Conservation (phyloP, 1,140 invertebrate genomes). For the Penaeus chinensis region DNA sequence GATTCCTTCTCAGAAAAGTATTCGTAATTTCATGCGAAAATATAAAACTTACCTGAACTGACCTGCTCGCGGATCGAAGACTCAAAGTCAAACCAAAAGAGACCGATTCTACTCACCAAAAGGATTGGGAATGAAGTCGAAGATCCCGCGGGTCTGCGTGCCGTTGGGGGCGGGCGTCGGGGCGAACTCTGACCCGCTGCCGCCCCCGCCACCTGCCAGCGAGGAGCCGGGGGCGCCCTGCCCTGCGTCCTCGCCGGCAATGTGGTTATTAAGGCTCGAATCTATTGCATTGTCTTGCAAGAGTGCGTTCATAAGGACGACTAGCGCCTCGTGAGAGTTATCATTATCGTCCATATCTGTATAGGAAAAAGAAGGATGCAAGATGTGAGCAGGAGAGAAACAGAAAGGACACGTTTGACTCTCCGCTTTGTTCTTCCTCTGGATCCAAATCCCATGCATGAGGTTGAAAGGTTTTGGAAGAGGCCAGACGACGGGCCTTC, state of each 20-base stretch:
- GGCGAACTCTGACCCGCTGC: neutral
- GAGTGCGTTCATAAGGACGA: conserved; percentile 55
- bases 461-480: too few relatives aligned
- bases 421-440: too few relatives aligned
- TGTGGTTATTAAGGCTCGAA: conserved; percentile 35
- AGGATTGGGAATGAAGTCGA: conserved; percentile 44
- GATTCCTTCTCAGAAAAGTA: too few relatives aligned
- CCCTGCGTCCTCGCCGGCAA: neutral
- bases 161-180: conserved; percentile 1
- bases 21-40: too few relatives aligned
- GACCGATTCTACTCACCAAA: conserved; percentile 35
- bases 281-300: conserved; percentile 50
- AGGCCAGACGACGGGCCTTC: too few relatives aligned
- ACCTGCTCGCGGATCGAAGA: too few relatives aligned
- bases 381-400: neutral
- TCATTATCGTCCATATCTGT: conserved; percentile 47
- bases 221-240: neutral
- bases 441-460: too few relatives aligned
- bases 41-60: too few relatives aligned
- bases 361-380: conserved; percentile 43
- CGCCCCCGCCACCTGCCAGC: neutral
- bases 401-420: neutral
- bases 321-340: conserved; percentile 44
- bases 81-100: too few relatives aligned
- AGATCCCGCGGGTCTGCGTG: conserved; percentile 29